Percentiles rank a stretch among this genome's conserved stretches.
Conservation (phyloP, 2,797 vertebrate genomes). For the Dryobates pubescens region DNA sequence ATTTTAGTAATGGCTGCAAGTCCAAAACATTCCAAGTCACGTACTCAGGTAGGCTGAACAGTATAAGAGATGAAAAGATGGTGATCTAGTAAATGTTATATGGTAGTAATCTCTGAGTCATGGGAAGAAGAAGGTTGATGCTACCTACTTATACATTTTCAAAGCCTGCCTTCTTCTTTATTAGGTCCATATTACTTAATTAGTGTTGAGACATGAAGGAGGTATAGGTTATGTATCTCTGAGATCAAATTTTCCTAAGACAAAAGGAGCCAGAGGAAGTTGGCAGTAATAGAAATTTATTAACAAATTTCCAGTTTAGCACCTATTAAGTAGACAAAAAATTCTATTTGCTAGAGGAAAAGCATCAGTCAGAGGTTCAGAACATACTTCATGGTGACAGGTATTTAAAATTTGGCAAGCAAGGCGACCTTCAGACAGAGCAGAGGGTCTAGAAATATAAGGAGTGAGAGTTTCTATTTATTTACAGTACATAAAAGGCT, state of each 20-base stretch:
- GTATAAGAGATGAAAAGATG: background rate
- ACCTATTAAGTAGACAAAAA: slow-evolving; percentile 32
- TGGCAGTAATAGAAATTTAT: slow-evolving; percentile 31
- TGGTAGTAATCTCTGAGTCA: background rate
- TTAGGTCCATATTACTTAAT: slow-evolving; percentile 35
- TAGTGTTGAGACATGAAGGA: slow-evolving; percentile 1
- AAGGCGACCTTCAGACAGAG: background rate
- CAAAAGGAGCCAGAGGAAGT: background rate
- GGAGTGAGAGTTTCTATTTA: background rate
- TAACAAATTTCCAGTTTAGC: slow-evolving; percentile 16
- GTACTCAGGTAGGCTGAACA: background rate
- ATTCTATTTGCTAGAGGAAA: background rate
- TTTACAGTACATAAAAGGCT: background rate
- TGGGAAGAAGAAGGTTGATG: background rate
- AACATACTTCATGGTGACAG: slow-evolving; percentile 35
- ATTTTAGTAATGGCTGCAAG: background rate
- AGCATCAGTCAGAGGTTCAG: background rate
- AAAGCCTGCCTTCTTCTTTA: slow-evolving; percentile 22
- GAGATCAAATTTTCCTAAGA: slow-evolving; percentile 32
- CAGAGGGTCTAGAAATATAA: background rate
- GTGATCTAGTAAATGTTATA: background rate
- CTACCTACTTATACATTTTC: background rate
- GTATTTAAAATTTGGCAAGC: slow-evolving; percentile 52
- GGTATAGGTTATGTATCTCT: background rate
- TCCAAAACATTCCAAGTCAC: background rate